A percentile compares a stretch with the other conserved stretches of the same genome.
Conservation (phyloP, 1,140 invertebrate genomes). For the Nebria ingens region DNA sequence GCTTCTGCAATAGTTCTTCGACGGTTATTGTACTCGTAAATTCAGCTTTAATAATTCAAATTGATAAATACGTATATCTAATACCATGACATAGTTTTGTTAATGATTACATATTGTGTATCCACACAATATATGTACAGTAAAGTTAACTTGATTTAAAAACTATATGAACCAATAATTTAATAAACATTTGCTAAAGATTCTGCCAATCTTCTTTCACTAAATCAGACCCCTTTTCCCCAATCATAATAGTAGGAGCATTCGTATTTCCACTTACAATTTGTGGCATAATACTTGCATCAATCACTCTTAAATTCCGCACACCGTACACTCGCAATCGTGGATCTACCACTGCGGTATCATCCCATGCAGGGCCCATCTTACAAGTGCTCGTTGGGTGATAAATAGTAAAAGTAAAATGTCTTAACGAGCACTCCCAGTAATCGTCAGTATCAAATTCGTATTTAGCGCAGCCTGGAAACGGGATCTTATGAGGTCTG, state of each 20-base stretch:
- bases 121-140: too few relatives aligned
- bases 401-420: constrained; percentile 79
- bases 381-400: constrained; percentile 77
- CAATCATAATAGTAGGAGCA: constrained; percentile 34
- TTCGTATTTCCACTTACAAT: constrained; percentile 43
- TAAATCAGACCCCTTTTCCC: constrained; percentile 35
- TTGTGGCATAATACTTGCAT: constrained; percentile 82
- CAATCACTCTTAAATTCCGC: constrained; percentile 66
- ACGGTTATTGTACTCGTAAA: too few relatives aligned
- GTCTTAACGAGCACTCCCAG: constrained; percentile 71
- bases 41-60: too few relatives aligned
- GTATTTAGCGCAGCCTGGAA: constrained; percentile 67
- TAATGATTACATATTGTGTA: too few relatives aligned
- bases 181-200: too few relatives aligned
- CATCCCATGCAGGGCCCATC: constrained; percentile 70
- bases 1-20: too few relatives aligned
- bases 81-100: too few relatives aligned
- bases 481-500: constrained; percentile 59
- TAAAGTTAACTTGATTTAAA: too few relatives aligned
- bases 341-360: constrained; percentile 70
- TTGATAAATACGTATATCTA: too few relatives aligned
- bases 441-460: constrained; percentile 70
- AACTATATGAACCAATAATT: too few relatives aligned
- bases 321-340: constrained; percentile 67
- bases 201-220: constrained; percentile 40